These are phyloP conservation scores for Chironomus striatipennis DNA, from an alignment of 1,140 invertebrate species.

Conservation along the genomic window DNA sequence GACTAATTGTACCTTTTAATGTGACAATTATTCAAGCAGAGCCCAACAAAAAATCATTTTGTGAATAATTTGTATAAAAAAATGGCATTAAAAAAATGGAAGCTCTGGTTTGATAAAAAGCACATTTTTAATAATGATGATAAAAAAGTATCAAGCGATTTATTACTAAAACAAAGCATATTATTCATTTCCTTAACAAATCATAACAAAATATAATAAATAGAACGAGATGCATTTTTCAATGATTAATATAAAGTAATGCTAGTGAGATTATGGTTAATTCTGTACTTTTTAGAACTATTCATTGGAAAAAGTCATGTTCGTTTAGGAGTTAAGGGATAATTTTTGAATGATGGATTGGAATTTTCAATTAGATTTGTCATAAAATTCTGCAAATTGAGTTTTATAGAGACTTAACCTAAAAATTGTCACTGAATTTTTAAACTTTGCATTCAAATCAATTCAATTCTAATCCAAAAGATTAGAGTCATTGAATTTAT, in stretches of 20 bases:
- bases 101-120: background rate
- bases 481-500: too few species aligned
- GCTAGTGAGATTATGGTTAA: background rate
- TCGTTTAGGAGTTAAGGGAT: too few species aligned
- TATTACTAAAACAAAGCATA: background rate
- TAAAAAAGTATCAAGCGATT: background rate
- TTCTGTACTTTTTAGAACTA: background rate
- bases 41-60: background rate
- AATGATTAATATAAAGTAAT: background rate
- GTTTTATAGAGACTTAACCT: too few species aligned
- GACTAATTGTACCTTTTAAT: conserved; percentile 14
- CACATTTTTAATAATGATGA: conserved; percentile 14
- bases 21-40: background rate
- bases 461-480: too few species aligned
- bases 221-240: conserved; percentile 7
- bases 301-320: too few species aligned
- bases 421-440: too few species aligned
- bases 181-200: background rate
- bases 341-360: too few species aligned
- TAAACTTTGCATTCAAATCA: too few species aligned
- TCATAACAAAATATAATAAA: too few species aligned
- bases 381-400: too few species aligned
- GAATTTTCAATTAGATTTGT: too few species aligned
- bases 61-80: background rate
- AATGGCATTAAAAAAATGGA: background rate